Evolutionary conservation across 1,140 invertebrate species (phyloP), one percentile per base, ranked within the genome.

Genomic region (Eulimnadia texana): DNA sequence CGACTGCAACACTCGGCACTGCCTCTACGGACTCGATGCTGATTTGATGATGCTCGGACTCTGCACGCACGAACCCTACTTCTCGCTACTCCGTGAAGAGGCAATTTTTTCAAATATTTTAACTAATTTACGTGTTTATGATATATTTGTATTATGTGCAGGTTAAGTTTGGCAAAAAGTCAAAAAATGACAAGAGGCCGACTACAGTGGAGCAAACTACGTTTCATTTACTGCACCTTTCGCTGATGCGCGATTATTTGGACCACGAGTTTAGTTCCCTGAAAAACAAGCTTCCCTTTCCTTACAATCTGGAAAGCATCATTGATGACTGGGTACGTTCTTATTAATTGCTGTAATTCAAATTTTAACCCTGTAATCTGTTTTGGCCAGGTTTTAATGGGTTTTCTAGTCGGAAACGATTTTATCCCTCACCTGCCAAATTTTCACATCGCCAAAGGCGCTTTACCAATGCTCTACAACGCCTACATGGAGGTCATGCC

Each of bases 381-480:
- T 50, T 50, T 58, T 62, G 24, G 19, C 13, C 51, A 72, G 87
- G 82, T 98, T 2, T 73, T 98, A 6, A 92, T 98, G 88, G 88
- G 90, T 1, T 97, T 97, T 72, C 74, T 98, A 25, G 86, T 98
- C 3, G 94, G 94, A 50, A 98, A 98, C 74, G 94, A 98, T 75
- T 98, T 98, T 73, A 89, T 98, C 67, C 94, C 94, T 0, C 81
- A 96, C 75, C 75, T 98, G 58, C 93, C 94, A 27, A 84, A 94
- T 72, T 79, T 98, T 70, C 90, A 98, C 72, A 97, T 99, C 66
- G 80, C 82, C 59, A 85, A 89, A 69, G 90, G 91, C 69, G 90
- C 91, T 29, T 70, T 98, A 53, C 85, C 89, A 0, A 72, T 87
- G 49, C 76, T 99, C 42, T 98, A 93, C 75, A 79, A 82, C 67